Percentiles rank a stretch among this genome's conserved stretches.
phyloP scores from a whole-genome alignment of 2,797 vertebrate genomes.

The Pygocentrus nattereri region DNA sequence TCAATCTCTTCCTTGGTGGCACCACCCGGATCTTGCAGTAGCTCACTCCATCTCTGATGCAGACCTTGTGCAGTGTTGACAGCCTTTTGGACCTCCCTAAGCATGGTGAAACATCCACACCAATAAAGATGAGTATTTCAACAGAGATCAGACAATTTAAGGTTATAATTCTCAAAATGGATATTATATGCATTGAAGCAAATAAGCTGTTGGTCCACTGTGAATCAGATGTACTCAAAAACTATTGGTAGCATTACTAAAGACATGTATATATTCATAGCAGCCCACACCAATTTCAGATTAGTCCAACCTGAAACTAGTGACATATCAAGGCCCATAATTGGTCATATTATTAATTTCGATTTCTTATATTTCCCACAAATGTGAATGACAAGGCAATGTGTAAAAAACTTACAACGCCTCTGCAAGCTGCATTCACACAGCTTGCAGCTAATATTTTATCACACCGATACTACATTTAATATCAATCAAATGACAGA shows the following conservation, averaged over 20 bases:
- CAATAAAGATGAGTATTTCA: background rate
- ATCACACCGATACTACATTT: too few species aligned
- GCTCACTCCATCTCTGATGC: constrained; percentile 93
- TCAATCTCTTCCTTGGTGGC: constrained; percentile 94
- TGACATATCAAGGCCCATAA: too few species aligned
- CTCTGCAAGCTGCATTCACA: too few species aligned
- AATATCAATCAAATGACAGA: too few species aligned
- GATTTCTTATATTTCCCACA: too few species aligned
- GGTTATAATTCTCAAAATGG: background rate
- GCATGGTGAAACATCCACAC: constrained; percentile 23
- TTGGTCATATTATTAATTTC: too few species aligned
- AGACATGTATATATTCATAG: too few species aligned
- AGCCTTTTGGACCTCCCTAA: constrained; percentile 93
- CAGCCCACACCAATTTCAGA: too few species aligned
- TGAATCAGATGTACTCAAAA: background rate
- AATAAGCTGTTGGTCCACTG: background rate
- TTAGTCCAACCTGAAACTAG: background rate
- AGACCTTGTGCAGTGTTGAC: constrained; percentile 94
- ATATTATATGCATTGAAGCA: background rate
- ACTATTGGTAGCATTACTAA: too few species aligned
- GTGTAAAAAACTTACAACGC: too few species aligned
- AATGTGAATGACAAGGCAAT: too few species aligned
- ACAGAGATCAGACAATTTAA: background rate
- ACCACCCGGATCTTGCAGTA: constrained; percentile 85
- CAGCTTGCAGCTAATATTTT: too few species aligned